Conservation (phyloP, 2,888 invertebrate genomes). For the Eilema griseolum region DNA sequence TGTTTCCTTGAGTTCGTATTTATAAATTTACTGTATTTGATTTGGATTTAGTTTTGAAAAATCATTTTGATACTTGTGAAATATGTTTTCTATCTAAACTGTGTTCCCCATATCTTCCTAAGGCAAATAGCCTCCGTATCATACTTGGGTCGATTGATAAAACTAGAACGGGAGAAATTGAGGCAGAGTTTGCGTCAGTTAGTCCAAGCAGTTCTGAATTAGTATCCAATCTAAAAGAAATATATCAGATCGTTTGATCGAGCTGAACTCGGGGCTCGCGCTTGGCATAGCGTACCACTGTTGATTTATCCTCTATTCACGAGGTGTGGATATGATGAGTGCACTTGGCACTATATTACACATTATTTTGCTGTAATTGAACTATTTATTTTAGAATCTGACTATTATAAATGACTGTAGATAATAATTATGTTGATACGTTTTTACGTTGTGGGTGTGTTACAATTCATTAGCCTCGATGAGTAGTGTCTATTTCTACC, state of each 20-base stretch:
- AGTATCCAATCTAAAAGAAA: constrained; percentile 43
- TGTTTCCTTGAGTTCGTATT: neutral
- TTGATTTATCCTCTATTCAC: constrained; percentile 45
- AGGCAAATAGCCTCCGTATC: neutral
- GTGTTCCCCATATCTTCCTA: neutral
- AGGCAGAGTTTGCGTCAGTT: constrained; percentile 20
- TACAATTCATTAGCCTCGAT: neutral
- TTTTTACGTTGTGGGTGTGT: neutral
- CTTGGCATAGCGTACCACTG: constrained; percentile 38
- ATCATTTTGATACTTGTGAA: neutral
- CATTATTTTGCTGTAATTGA: constrained; percentile 39
- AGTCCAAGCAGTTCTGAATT: constrained; percentile 36
- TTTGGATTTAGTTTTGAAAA: neutral
- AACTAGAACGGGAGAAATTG: neutral
- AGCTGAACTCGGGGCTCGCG: constrained; percentile 19
- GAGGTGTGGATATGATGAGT: constrained; percentile 46
- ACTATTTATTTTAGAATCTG: constrained; percentile 26
- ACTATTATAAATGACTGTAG: constrained; percentile 5
- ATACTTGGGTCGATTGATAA: neutral
- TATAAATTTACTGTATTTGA: neutral
- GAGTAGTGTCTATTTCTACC: neutral
- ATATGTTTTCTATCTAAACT: neutral
- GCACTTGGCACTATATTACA: constrained; percentile 39
- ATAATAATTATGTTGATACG: constrained; percentile 5
- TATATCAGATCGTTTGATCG: constrained; percentile 35